Base-by-base conservation (phyloP, 1,140 invertebrate species). In the Wasmannia auropunctata region DNA sequence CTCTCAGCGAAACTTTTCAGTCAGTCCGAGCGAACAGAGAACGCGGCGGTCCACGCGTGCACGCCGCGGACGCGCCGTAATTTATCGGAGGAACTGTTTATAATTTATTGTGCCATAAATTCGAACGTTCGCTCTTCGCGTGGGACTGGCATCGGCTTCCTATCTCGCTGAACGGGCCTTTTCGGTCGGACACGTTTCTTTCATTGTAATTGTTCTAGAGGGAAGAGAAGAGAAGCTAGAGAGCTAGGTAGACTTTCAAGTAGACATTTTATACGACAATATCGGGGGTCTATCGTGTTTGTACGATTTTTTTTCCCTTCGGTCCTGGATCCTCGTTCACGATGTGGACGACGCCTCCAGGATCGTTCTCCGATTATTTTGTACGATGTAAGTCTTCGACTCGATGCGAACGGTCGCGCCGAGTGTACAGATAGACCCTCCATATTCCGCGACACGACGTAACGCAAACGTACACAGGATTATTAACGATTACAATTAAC, bases 41-140 rank as follows among this genome's bases (percentile, higher is more conserved):
- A 77, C 22, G 70, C 75, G 77, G 75, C 76, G 60, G 70, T 46
- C n/a, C n/a, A n/a, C n/a, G n/a, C n/a, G n/a, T n/a, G n/a, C n/a
- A n/a, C n/a, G n/a, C n/a, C n/a, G n/a, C n/a, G n/a, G n/a, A n/a
- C n/a, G n/a, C n/a, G n/a, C n/a, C 31, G 86, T 91, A 86, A 86
- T 87, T 91, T 85, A 87, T 87, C 63, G 70, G 67, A 87, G 86
- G 69, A 86, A 86, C 87, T 72, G 4, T 72, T n/a, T 58, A 72
- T 88, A 88, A 67, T 92, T 91, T 91, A 89, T 93, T 90, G 92
- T 93, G 92, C 92, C 92, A 93, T 93, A 92, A 91, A 87, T 90
- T 90, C 22, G 67, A 85, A n/a, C 65, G 84, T 85, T 72, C 60
- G 85, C 74, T 62, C 70, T 84, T 88, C 86, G 77, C 65, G 22